Conservation (phyloP, 2,888 invertebrate genomes). For the Torymus auratus region DNA sequence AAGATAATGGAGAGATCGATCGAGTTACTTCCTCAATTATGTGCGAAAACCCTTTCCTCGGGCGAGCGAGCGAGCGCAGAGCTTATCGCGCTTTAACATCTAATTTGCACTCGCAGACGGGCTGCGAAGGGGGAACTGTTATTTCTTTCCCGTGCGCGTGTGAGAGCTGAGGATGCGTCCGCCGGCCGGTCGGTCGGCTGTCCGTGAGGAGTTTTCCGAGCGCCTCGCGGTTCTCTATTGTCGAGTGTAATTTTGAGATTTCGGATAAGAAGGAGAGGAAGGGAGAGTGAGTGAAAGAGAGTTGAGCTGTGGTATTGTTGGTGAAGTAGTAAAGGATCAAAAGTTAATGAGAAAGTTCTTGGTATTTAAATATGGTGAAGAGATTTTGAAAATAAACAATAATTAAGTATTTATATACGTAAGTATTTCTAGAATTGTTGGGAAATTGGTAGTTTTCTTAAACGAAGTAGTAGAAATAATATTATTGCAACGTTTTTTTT, state of each 20-base stretch:
- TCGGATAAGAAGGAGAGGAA: slow-evolving; percentile 23
- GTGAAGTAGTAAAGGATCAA: too few relatives aligned
- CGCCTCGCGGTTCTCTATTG: too few relatives aligned
- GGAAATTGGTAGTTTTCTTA: too few relatives aligned
- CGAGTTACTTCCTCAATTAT: slow-evolving; percentile 58
- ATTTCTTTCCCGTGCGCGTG: slow-evolving; percentile 38
- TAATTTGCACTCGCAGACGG: slow-evolving; percentile 36
- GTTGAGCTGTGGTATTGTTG: slow-evolving; percentile 16
- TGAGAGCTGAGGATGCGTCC: background rate
- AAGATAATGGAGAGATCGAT: slow-evolving; percentile 58
- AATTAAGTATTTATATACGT: too few relatives aligned
- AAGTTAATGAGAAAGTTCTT: too few relatives aligned
- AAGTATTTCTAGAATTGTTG: too few relatives aligned
- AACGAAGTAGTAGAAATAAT: too few relatives aligned
- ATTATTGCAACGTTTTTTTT: too few relatives aligned
- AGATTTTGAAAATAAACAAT: too few relatives aligned
- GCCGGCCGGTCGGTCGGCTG: background rate
- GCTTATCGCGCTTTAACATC: slow-evolving; percentile 53
- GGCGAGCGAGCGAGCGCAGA: slow-evolving; percentile 3
- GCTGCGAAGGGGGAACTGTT: slow-evolving; percentile 1
- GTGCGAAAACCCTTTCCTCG: slow-evolving; percentile 49
- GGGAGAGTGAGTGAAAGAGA: background rate
- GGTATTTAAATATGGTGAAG: too few relatives aligned
- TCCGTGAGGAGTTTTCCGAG: background rate
- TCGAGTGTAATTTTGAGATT: slow-evolving; percentile 13